Percentiles rank a stretch among this genome's conserved stretches.
phyloP scores from a whole-genome alignment of 2,888 invertebrate genomes.

The Sesia apiformis region DNA sequence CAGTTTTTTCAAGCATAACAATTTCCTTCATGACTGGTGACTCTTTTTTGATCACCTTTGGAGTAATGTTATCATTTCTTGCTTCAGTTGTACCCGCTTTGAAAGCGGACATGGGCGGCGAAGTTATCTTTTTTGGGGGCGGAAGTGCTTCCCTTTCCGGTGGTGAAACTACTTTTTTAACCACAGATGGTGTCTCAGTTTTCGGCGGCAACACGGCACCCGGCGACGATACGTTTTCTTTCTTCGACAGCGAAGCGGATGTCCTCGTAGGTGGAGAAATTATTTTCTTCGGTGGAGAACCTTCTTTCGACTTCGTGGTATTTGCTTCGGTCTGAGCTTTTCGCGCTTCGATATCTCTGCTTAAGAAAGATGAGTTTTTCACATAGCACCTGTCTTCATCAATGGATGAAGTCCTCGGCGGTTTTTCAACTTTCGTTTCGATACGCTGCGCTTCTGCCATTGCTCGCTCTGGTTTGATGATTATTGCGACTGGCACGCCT shows the following conservation, averaged over 20 bases:
- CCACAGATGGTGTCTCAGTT: slow-evolving; percentile 3
- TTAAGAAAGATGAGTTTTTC: slow-evolving; percentile 47
- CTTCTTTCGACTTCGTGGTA: slow-evolving; percentile 5
- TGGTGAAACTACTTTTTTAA: slow-evolving; percentile 5
- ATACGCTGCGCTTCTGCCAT: slow-evolving; percentile 12
- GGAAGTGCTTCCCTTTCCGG: slow-evolving; percentile 12
- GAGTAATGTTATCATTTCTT: slow-evolving; percentile 5
- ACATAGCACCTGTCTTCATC: slow-evolving; percentile 32
- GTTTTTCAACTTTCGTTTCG: slow-evolving; percentile 6
- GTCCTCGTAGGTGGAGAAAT: slow-evolving; percentile 7
- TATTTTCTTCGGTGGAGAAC: slow-evolving; percentile 12
- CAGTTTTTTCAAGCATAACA: not conserved
- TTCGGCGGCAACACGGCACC: slow-evolving; percentile 6
- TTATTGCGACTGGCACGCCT: not conserved
- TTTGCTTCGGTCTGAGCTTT: slow-evolving; percentile 17
- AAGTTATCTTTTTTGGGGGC: slow-evolving; percentile 15
- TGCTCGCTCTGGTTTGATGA: not conserved
- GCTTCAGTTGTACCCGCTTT: slow-evolving; percentile 3
- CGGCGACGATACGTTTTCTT: slow-evolving; percentile 5
- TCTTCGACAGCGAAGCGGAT: slow-evolving; percentile 5
- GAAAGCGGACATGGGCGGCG: slow-evolving; percentile 15
- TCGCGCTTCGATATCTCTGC: slow-evolving; percentile 45
- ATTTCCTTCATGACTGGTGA: not conserved
- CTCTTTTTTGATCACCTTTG: slow-evolving; percentile 2
- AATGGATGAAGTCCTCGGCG: slow-evolving; percentile 6